Base-by-base conservation (phyloP, 2,113 vertebrate genomes). In the Polyodon spathula region DNA sequence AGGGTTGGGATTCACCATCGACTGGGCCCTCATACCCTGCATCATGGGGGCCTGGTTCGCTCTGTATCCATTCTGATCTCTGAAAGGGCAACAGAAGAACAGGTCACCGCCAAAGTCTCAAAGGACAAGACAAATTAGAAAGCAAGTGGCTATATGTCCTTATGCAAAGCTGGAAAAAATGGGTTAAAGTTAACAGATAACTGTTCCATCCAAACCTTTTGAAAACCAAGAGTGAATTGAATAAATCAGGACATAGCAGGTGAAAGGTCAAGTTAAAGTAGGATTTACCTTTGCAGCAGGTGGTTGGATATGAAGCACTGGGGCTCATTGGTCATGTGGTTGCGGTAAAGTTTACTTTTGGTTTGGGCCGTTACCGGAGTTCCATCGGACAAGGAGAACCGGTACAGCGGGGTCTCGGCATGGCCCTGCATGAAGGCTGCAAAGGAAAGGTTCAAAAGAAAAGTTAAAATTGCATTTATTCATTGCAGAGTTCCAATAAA, bases 351-450 rank as follows among this genome's bases (percentile, higher is more conserved):
- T 66, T 95, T 95, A 53, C 89, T 98, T 68, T 93, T 94, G 0
- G 96, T 97, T 71, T 95, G 93, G 2, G 95, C 96, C 0, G 91
- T 93, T 69, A 98, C 94, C 64, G 90, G 85, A 1, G 94, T 97
- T 58, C 96, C 96, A 65, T 99, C 95, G 3, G 95, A 90, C 64
- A 99, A 80, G 0, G 93, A 96, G 73, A 99, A 99, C 38, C 91
- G 88, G 69, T 99, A 99, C 3, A 91, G 58, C 0, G 96, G 94
- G 0, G 95, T 99, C 80, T 98, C 95, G 1, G 96, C 89, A 14
- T 92, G 89, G 9, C 95, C 93, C 8, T 89, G 90, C 12, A 90
- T 84, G 51, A 92, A 94, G 64, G 91, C 96, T 99, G 74, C 46
- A 68, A 68, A 58, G 40, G n/a, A n/a, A n/a, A n/a, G n/a, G n/a